phyloP scores from a whole-genome alignment of 2,113 vertebrate genomes.

The Daboia siamensis region DNA sequence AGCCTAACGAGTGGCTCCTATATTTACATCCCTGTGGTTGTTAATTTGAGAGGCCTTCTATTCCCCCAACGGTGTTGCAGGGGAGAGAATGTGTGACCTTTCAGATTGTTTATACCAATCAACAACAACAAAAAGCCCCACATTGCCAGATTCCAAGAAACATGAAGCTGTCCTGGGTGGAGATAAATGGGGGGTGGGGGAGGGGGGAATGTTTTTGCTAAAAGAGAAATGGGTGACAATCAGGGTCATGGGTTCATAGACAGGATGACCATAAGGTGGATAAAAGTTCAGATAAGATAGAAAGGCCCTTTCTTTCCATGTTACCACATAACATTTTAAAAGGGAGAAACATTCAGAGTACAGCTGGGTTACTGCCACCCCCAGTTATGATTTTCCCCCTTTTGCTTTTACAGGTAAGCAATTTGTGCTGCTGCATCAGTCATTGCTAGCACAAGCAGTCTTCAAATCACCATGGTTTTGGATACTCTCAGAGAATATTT shows the following conservation, averaged over 20 bases:
- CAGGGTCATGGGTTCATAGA: constrained; percentile 66
- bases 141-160: constrained; percentile 63
- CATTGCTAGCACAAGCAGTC: background rate
- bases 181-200: background rate
- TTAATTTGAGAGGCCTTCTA: constrained; percentile 67
- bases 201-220: constrained; percentile 31
- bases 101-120: constrained; percentile 68
- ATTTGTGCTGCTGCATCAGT: background rate
- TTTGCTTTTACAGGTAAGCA: background rate
- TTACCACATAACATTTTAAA: background rate
- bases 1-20: constrained; percentile 49
- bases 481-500: background rate
- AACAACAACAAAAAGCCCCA: constrained; percentile 57
- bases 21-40: constrained; percentile 64
- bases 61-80: constrained; percentile 51
- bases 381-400: background rate
- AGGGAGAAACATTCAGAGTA: background rate
- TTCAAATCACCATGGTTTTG: background rate
- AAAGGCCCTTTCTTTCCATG: constrained; percentile 38
- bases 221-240: constrained; percentile 25
- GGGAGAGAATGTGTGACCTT: constrained; percentile 67
- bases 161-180: constrained; percentile 48
- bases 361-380: background rate
- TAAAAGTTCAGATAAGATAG: background rate
- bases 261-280: constrained; percentile 51